Conservation (phyloP, 1,140 invertebrate species). For the Galleria mellonella region DNA sequence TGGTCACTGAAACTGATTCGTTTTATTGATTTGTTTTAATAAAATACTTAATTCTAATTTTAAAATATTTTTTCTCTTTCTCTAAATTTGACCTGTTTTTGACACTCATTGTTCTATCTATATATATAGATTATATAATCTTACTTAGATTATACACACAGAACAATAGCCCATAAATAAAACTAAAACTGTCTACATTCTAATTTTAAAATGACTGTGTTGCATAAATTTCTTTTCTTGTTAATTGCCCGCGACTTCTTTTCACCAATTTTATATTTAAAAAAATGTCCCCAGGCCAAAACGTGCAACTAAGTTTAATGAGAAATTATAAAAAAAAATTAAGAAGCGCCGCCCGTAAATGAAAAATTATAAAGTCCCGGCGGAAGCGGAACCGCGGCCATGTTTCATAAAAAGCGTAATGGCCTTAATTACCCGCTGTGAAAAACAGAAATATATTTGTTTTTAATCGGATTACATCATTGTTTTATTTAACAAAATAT, state of each 20-base stretch:
- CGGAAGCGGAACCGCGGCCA: slow-evolving; percentile 54
- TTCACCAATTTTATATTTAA: slow-evolving; percentile 35
- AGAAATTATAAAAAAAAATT: slow-evolving; percentile 62
- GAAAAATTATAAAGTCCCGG: slow-evolving; percentile 63
- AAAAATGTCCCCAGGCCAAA: slow-evolving; percentile 33
- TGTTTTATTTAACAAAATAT: too few species aligned
- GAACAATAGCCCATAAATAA: too few species aligned
- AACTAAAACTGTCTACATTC: too few species aligned
- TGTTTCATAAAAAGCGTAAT: slow-evolving; percentile 49
- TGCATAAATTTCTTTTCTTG: slow-evolving; percentile 11
- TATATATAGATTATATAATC: too few species aligned
- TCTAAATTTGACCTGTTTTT: too few species aligned
- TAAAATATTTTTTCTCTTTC: too few species aligned
- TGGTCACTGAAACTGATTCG: too few species aligned
- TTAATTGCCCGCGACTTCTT: slow-evolving; percentile 18
- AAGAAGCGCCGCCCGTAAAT: slow-evolving; percentile 53
- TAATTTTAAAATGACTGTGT: too few species aligned
- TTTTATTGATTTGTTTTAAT: too few species aligned
- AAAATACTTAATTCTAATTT: too few species aligned
- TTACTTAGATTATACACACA: too few species aligned
- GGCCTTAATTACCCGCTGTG: slow-evolving; percentile 53
- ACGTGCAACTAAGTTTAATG: slow-evolving; percentile 57
- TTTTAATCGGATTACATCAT: slow-evolving; percentile 10
- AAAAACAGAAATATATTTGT: slow-evolving; percentile 35
- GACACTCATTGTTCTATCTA: too few species aligned